Base-by-base conservation (phyloP, 2,113 vertebrate genomes). In the Callospermophilus lateralis region DNA sequence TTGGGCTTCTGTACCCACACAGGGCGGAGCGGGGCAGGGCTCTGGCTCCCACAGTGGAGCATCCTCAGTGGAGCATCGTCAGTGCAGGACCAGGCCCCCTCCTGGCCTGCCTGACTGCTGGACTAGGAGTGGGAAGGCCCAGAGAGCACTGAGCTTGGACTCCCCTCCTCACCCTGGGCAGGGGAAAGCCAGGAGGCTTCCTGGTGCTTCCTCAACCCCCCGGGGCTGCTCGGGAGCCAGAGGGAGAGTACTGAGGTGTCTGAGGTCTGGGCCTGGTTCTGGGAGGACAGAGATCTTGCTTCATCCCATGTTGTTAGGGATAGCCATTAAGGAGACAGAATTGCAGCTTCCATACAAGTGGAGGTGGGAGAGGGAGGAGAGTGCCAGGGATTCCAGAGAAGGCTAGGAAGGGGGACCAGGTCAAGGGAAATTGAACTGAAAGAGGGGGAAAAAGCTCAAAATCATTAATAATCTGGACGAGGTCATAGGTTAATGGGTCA, bases 361-460 rank as follows among this genome's bases (percentile, higher is more conserved):
- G 48, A 24, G 34, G 2, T 16, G 22, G 28, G 16, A 78, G 20
- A 48, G 55, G 70, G 37, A 63, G 76, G 85, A 53, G 55, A 84
- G 5, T 0, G 8, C 39, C 28, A 16, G 39, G 68, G 45, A 39
- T 39, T 26, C 58, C 34, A 53, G 42, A 26, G 11, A 67, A 58
- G 42, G 12, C 32, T 51, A 30, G 53, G 13, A 26, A 34, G 8
- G 34, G 22, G n/a, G 45, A 76, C 73, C 16, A 26, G 67, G 45
- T 17, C 30, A 3, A 13, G 0, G 3, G 30, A 28, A 17, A 61
- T 8, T 8, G 1, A 42, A 37, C 32, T n/a, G 45, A 32, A 15
- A 58, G n/a, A n/a, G 20, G 30, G 4, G n/a, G 32, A 78, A 42
- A 20, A 39, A 45, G 53, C 26, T 67, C 42, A 72, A 4, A 28